Evolutionary conservation across 2,797 vertebrate species (phyloP), one percentile per base, ranked within the genome.

Genomic region (Microchirus variegatus): DNA sequence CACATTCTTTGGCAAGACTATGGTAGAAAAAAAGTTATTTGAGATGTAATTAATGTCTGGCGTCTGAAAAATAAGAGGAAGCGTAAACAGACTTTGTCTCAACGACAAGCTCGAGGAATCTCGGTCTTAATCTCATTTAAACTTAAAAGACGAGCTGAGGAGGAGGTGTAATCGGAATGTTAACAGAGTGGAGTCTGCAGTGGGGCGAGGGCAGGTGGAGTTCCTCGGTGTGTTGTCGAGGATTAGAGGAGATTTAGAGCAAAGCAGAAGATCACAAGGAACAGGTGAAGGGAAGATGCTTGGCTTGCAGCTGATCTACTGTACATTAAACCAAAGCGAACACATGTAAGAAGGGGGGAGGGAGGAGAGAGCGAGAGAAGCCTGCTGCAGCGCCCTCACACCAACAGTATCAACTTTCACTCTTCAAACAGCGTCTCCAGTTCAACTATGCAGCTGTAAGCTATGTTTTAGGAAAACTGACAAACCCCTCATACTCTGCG

Each of bases 171-270:
- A 81, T 31, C n/a, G 53, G 52, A 59, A 73, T 67, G 74, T 86
- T 69, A 83, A 67, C 73, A 72, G 46, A 83, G 75, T 67, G 65
- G 50, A 51, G 18, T 51, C 15, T 26, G 53, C 64, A 64, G 61
- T 2, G 41, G 48, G 47, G 36, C 41, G 54, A 56, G 53, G 41
- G 54, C 41, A 73, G 68, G 69, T 57, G 26, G 47, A 64, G 50
- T 57, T 63, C 59, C 65, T 65, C 59, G 14, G 37, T 70, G 61
- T 78, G 74, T 56, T 72, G 56, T 45, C 22, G 48, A 61, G 81
- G 84, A 84, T 89, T 86, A 88, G 17, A 65, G 45, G 58, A 77
- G 81, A 80, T 84, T 78, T 76, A 68, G 67, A 68, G 71, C 59
- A 67, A 70, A 82, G 77, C 17, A 55, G 50, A 13, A 57, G 57